These are phyloP conservation scores for Acrocephalus arundinaceus DNA, from an alignment of 2,113 vertebrate species.

Conservation along the genomic window DNA sequence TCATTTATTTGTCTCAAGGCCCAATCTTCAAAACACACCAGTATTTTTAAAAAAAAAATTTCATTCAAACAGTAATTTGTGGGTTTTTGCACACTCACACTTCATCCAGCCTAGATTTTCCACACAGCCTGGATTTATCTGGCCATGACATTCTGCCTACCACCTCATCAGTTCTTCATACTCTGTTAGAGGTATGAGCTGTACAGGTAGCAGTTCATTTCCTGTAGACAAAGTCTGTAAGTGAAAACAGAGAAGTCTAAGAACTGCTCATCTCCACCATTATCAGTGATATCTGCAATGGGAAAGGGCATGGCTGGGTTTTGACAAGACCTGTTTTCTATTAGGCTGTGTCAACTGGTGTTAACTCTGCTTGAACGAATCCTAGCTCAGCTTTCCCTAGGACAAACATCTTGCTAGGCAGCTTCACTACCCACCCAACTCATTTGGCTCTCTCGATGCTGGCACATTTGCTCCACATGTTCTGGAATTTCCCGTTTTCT, in stretches of 20 bases:
- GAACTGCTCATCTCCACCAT: neutral
- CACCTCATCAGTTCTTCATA: neutral
- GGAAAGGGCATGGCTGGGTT: neutral
- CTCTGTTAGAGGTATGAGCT: neutral
- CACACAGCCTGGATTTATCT: neutral
- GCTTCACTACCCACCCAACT: neutral
- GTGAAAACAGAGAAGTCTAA: neutral
- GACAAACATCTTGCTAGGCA: neutral
- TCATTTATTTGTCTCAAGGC: neutral
- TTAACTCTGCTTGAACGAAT: neutral
- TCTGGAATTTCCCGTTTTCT: conserved; percentile 66
- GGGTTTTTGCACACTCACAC: neutral
- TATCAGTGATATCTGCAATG: neutral
- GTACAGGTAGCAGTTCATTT: neutral
- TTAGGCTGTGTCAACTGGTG: neutral
- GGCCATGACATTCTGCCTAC: neutral
- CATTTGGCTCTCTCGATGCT: neutral
- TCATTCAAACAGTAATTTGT: neutral
- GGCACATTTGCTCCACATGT: neutral
- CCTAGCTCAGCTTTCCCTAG: neutral
- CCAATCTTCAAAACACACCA: neutral
- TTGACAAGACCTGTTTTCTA: neutral
- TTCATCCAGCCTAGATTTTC: neutral
- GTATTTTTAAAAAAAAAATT: neutral
- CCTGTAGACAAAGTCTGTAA: neutral